Conservation (phyloP, 2,888 invertebrate species). For the Xylophagus ater region DNA sequence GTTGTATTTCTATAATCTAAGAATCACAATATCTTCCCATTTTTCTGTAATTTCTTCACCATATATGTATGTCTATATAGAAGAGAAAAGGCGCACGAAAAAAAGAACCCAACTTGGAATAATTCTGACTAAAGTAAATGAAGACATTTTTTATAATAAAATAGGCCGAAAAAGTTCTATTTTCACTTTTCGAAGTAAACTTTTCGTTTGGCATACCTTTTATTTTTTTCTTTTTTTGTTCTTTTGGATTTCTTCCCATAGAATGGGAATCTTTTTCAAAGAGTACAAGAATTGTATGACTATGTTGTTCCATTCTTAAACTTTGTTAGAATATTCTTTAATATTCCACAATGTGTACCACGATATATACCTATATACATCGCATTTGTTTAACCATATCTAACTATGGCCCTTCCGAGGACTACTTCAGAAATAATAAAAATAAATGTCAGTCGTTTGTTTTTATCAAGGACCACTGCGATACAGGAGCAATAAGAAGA, state of each 20-base stretch:
- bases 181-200: too few species aligned
- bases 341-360: too few species aligned
- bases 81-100: not conserved
- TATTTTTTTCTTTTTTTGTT: too few species aligned
- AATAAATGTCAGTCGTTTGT: conserved; percentile 41
- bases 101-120: not conserved
- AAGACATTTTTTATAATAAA: conserved; percentile 17
- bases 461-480: conserved; percentile 33
- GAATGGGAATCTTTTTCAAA: too few species aligned
- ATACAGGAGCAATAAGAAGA: too few species aligned
- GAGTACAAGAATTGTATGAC: too few species aligned
- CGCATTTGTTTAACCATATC: too few species aligned
- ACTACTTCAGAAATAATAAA: conserved; percentile 33
- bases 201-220: too few species aligned
- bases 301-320: too few species aligned
- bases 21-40: not conserved
- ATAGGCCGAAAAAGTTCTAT: conserved; percentile 9
- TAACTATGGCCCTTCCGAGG: conserved; percentile 13
- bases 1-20: conserved; percentile 1
- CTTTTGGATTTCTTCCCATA: too few species aligned
- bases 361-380: too few species aligned
- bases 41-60: not conserved
- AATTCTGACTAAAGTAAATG: conserved; percentile 11
- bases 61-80: not conserved
- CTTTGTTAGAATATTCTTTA: too few species aligned